phyloP scores from a whole-genome alignment of 1,140 invertebrate species.

The Drosophila repleta region DNA sequence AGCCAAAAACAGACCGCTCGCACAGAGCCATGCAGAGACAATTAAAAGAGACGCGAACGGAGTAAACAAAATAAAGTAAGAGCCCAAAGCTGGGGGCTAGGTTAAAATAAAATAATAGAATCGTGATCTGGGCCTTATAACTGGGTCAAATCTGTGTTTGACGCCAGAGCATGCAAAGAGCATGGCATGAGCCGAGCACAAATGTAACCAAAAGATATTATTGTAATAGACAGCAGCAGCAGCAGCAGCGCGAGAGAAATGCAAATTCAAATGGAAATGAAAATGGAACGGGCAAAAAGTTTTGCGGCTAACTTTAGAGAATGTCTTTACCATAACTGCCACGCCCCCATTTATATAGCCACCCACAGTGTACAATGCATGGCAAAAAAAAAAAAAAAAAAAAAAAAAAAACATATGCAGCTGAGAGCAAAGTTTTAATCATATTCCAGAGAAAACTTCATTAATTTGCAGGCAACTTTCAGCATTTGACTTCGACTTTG shows the following conservation, averaged over 20 bases:
- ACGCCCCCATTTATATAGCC: not conserved
- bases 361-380: constrained; percentile 32
- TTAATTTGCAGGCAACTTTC: constrained; percentile 71
- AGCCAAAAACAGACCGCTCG: constrained; percentile 17
- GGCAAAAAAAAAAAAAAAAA: constrained; percentile 5
- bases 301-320: constrained; percentile 35
- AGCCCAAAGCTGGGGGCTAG: constrained; percentile 6
- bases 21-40: constrained; percentile 44
- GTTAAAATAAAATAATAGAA: constrained; percentile 23
- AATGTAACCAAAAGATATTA: constrained; percentile 50
- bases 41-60: constrained; percentile 47
- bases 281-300: constrained; percentile 57
- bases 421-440: constrained; percentile 74
- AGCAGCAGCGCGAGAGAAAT: not conserved
- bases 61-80: constrained; percentile 18
- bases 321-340: constrained; percentile 13
- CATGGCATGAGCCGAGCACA: constrained; percentile 56
- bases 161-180: constrained; percentile 40
- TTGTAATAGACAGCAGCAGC: constrained; percentile 21
- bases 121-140: constrained; percentile 62
- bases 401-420: constrained; percentile 18
- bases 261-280: constrained; percentile 45
- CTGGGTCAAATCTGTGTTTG: constrained; percentile 62
- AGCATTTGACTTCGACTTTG: constrained; percentile 53
- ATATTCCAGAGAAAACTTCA: constrained; percentile 65